phyloP scores from a whole-genome alignment of 2,797 vertebrate genomes.

The Meriones psammophilus region DNA sequence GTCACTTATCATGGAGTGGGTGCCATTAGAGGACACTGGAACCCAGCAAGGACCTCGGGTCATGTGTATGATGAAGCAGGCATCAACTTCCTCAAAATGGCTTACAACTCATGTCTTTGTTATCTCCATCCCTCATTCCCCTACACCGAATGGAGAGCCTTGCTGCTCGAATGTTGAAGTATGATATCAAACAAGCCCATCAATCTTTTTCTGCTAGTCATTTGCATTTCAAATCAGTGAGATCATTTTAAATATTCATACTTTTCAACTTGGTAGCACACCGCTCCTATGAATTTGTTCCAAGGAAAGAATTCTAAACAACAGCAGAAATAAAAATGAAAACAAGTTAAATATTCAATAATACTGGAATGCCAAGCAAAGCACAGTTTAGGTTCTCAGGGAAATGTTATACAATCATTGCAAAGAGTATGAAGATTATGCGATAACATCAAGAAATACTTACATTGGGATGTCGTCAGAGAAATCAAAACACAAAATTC shows the following conservation, averaged over 20 bases:
- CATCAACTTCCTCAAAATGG: slow-evolving; percentile 49
- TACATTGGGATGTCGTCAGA: slow-evolving; percentile 57
- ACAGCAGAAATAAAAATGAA: slow-evolving; percentile 54
- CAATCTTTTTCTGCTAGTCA: slow-evolving; percentile 64
- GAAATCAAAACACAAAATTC: slow-evolving; percentile 67
- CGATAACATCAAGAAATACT: slow-evolving; percentile 49
- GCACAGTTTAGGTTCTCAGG: slow-evolving; percentile 45
- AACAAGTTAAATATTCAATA: slow-evolving; percentile 71
- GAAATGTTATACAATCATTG: slow-evolving; percentile 48
- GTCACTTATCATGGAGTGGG: neutral
- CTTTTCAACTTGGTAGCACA: slow-evolving; percentile 66
- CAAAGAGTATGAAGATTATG: slow-evolving; percentile 58
- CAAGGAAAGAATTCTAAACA: slow-evolving; percentile 77
- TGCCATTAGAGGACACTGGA: neutral
- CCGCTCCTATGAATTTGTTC: slow-evolving; percentile 58
- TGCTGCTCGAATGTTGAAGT: slow-evolving; percentile 65
- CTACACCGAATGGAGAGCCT: neutral
- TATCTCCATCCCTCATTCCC: neutral
- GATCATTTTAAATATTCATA: slow-evolving; percentile 77
- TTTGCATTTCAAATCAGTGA: slow-evolving; percentile 75
- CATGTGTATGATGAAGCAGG: slow-evolving; percentile 30
- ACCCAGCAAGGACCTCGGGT: neutral
- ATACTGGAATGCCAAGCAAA: slow-evolving; percentile 60
- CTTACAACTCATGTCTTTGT: slow-evolving; percentile 27
- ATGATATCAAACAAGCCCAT: slow-evolving; percentile 70